Evolutionary conservation across 92 coral and sea anemone species (phyloP).

Genomic region (Phenganax stokvisi): DNA sequence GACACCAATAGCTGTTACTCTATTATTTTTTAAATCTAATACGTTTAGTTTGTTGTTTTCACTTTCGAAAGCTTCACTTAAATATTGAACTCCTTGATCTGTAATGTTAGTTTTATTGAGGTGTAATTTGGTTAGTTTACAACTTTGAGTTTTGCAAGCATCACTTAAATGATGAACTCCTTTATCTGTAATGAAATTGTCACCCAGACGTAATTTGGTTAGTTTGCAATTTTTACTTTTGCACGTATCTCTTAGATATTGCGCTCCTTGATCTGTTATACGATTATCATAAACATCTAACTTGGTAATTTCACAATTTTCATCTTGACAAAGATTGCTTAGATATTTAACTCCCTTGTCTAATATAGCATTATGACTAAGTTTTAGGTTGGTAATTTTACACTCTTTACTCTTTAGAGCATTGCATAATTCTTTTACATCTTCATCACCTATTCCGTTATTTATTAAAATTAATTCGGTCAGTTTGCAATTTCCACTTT

Average conservation of each 20-base stretch:
- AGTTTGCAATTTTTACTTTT: conserved; percentile 13
- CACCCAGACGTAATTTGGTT: not conserved
- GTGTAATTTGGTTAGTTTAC: conserved; percentile 9
- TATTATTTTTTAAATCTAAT: not conserved
- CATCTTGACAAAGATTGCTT: not conserved
- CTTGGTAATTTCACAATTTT: not conserved
- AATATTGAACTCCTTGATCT: not conserved
- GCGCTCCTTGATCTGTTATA: not conserved
- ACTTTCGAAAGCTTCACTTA: conserved; percentile 2
- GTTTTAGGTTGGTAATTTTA: not conserved
- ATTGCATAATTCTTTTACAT: not conserved
- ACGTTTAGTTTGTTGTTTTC: not conserved
- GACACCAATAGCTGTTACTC: not conserved
- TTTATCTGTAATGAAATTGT: not conserved
- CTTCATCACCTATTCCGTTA: not conserved
- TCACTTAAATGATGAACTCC: not conserved
- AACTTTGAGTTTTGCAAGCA: not conserved
- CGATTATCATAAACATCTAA: not conserved
- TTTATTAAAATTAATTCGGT: not conserved
- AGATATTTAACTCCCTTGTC: not conserved
- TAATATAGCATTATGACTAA: not conserved
- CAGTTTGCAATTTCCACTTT: not conserved
- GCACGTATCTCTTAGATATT: not conserved
- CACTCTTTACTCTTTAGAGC: not conserved
- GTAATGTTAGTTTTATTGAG: not conserved